phyloP scores from a whole-genome alignment of 2,888 invertebrate genomes.

The Chalcosyrphus nemorum region DNA sequence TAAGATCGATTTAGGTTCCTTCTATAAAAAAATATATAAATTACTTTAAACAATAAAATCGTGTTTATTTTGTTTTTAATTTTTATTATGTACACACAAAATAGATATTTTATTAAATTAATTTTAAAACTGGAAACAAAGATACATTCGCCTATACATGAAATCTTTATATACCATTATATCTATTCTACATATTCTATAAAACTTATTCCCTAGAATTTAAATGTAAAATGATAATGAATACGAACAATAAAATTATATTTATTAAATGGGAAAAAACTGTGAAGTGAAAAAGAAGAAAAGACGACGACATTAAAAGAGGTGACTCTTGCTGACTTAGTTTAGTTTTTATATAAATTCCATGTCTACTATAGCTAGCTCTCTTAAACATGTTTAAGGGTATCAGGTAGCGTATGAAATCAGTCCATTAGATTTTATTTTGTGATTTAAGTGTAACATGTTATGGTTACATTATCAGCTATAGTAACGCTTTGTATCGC shows the following conservation, averaged over 20 bases:
- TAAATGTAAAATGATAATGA: constrained; percentile 66
- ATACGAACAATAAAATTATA: constrained; percentile 70
- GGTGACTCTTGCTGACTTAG: constrained; percentile 38
- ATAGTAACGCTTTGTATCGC: constrained; percentile 74
- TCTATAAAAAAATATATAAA: constrained; percentile 34
- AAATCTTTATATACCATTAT: constrained; percentile 53
- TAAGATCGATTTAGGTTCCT: constrained; percentile 65
- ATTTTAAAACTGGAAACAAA: constrained; percentile 9
- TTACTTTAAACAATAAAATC: constrained; percentile 9
- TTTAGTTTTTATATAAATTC: constrained; percentile 12
- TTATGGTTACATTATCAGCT: constrained; percentile 49
- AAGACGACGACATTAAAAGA: not conserved
- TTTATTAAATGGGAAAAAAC: constrained; percentile 68
- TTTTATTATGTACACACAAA: constrained; percentile 26
- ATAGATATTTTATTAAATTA: constrained; percentile 8
- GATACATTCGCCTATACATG: constrained; percentile 42
- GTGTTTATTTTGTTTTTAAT: constrained; percentile 12
- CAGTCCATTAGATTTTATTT: constrained; percentile 42
- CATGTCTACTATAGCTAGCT: constrained; percentile 46
- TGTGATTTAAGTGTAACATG: no score
- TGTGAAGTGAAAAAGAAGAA: not conserved
- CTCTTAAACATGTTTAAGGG: constrained; percentile 38
- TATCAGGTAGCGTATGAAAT: constrained; percentile 65
- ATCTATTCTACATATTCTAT: constrained; percentile 56
- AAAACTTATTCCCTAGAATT: constrained; percentile 61